These are phyloP conservation scores for Pollenia amentaria DNA, from an alignment of 2,888 invertebrate species.

Conservation along the genomic window DNA sequence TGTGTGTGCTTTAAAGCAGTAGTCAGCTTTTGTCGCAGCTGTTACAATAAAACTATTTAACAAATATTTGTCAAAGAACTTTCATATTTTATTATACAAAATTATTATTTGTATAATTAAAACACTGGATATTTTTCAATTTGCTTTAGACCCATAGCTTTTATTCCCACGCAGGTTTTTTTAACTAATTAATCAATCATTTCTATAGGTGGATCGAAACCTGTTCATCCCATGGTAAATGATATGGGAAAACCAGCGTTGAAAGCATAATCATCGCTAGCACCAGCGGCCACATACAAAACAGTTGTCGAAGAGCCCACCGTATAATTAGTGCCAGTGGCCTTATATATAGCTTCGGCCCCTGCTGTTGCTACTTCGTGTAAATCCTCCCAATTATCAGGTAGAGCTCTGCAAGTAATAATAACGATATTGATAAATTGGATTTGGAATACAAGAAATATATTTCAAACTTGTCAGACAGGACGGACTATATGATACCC, in stretches of 20 bases:
- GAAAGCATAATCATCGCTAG: slow-evolving; percentile 89
- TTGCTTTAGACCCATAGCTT: slow-evolving; percentile 81
- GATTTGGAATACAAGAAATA: not conserved
- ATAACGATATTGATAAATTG: not conserved
- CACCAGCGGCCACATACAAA: slow-evolving; percentile 86
- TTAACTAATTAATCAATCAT: slow-evolving; percentile 86
- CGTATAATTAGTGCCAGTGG: slow-evolving; percentile 82
- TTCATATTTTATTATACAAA: too few species aligned
- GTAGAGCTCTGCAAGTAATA: slow-evolving; percentile 80
- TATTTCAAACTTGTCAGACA: too few species aligned
- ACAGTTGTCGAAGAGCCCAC: slow-evolving; percentile 85
- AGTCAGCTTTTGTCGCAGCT: not conserved
- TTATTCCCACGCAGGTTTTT: slow-evolving; percentile 86
- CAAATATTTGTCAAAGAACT: too few species aligned
- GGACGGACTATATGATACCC: too few species aligned
- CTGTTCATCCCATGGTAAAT: slow-evolving; percentile 86
- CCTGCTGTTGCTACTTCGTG: slow-evolving; percentile 82
- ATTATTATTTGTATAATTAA: not conserved
- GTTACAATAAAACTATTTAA: not conserved
- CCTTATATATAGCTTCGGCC: slow-evolving; percentile 81
- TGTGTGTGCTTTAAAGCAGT: not conserved
- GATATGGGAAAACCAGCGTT: slow-evolving; percentile 86
- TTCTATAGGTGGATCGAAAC: slow-evolving; percentile 86
- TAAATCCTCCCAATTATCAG: slow-evolving; percentile 84
- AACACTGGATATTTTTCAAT: slow-evolving; percentile 78